Evolutionary conservation across 1,140 invertebrate genomes (phyloP).

Genomic region (Drosophila subpulchrella): DNA sequence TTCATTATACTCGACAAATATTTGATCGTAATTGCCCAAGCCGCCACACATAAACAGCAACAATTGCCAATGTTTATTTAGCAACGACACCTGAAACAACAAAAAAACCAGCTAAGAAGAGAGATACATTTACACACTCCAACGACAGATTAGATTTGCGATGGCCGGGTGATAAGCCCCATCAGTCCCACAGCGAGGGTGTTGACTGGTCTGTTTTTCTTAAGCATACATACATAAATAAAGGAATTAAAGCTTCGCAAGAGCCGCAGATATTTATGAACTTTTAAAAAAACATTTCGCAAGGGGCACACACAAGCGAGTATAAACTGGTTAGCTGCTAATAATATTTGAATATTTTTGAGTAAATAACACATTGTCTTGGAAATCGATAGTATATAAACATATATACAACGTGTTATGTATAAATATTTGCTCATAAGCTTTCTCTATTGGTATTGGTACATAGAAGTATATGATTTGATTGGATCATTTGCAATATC

Average conservation of each 20-base stretch:
- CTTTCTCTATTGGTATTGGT: too few relatives aligned
- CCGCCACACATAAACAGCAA: conserved; percentile 17
- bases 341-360: too few relatives aligned
- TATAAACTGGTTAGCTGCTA: too few relatives aligned
- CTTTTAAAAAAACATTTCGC: not conserved
- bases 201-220: conserved; percentile 22
- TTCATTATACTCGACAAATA: conserved; percentile 59
- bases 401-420: too few relatives aligned
- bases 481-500: too few relatives aligned
- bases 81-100: conserved; percentile 34
- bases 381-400: too few relatives aligned
- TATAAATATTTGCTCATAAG: too few relatives aligned
- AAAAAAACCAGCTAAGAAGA: not conserved
- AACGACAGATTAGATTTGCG: conserved; percentile 58
- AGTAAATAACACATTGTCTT: too few relatives aligned
- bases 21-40: conserved; percentile 51
- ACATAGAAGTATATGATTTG: too few relatives aligned
- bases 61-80: conserved; percentile 43
- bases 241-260: conserved; percentile 21
- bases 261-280: conserved; percentile 11
- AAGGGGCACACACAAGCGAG: too few relatives aligned
- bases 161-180: conserved; percentile 38
- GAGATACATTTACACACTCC: conserved; percentile 20
- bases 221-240: not conserved
- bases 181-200: conserved; percentile 10